Evolutionary conservation across 2,113 vertebrate species (phyloP).

Genomic region (Trematocara unimaculatum): DNA sequence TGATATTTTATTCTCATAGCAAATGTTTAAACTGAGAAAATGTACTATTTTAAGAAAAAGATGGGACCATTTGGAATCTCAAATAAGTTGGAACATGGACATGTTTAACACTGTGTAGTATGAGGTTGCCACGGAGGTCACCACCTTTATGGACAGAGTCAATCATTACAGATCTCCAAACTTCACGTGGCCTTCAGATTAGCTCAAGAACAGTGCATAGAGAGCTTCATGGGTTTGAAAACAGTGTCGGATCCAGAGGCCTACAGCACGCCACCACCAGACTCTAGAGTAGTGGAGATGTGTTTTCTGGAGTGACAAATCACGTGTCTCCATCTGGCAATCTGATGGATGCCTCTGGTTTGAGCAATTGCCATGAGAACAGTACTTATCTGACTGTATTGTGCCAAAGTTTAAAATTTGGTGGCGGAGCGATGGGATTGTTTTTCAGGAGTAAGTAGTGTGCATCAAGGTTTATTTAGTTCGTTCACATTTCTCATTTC

Average conservation of each 20-base stretch:
- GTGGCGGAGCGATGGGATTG: not conserved
- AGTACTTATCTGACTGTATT: not conserved
- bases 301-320: not conserved
- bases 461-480: not conserved
- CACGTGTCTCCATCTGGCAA: not conserved
- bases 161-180: not conserved
- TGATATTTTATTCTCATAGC: not conserved
- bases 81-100: not conserved
- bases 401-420: not conserved
- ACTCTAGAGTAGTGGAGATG: not conserved
- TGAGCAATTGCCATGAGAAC: not conserved
- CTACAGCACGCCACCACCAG: not conserved
- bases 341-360: not conserved
- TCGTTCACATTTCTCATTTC: not conserved
- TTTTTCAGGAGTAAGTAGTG: not conserved
- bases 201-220: not conserved
- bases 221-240: not conserved
- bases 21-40: not conserved
- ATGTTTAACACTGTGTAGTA: not conserved
- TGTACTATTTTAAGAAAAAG: not conserved
- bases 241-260: not conserved
- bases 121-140: not conserved
- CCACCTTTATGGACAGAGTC: not conserved
- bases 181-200: not conserved
- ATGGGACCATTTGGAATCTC: not conserved